phyloP scores from a whole-genome alignment of 2,888 invertebrate species.

The Cryptops parisi region DNA sequence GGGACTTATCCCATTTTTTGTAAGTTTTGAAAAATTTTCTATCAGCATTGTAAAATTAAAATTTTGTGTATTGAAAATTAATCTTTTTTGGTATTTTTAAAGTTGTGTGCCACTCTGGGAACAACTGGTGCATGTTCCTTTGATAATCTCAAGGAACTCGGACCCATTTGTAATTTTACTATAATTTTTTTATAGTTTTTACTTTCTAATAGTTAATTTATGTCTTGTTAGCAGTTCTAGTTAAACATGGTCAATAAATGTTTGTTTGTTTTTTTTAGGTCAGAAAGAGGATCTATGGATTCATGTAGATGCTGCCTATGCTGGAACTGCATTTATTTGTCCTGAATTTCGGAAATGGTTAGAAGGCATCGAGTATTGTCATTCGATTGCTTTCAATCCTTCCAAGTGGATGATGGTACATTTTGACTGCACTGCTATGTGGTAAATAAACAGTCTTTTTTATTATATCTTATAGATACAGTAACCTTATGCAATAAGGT shows the following conservation, averaged over 20 bases:
- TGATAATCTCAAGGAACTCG: constrained; percentile 61
- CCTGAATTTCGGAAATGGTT: constrained; percentile 87
- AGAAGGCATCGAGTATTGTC: constrained; percentile 75
- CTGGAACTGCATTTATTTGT: constrained; percentile 78
- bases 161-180: constrained; percentile 44
- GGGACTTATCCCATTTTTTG: constrained; percentile 82
- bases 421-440: constrained; percentile 98
- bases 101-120: constrained; percentile 91
- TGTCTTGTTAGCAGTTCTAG: too few species aligned
- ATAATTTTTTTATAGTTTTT: not conserved
- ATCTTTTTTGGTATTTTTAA: too few species aligned
- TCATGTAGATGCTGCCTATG: constrained; percentile 96
- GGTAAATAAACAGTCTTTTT: too few species aligned
- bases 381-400: constrained; percentile 96
- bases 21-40: constrained; percentile 38
- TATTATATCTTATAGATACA: too few species aligned
- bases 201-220: not conserved
- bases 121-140: constrained; percentile 96
- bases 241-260: too few species aligned
- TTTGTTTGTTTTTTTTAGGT: too few species aligned
- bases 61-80: too few species aligned
- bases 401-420: constrained; percentile 99
- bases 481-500: too few species aligned
- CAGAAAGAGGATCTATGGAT: constrained; percentile 76
- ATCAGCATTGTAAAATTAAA: too few species aligned